phyloP scores from a whole-genome alignment of 2,888 invertebrate species.

The Crematogaster levior region DNA sequence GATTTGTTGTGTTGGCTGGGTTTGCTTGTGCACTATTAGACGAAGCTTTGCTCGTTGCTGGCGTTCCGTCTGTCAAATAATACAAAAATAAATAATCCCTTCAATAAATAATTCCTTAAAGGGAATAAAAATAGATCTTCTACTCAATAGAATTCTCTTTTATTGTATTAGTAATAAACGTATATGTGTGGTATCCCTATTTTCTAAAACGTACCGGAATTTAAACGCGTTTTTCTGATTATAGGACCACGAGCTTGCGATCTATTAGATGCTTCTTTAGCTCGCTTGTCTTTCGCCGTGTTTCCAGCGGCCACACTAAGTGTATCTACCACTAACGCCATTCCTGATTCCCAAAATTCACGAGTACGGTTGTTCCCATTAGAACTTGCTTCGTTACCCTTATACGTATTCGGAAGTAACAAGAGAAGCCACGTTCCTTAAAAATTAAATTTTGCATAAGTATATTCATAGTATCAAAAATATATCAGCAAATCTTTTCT shows the following conservation, averaged over 20 bases:
- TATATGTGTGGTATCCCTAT: not conserved
- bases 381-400: slow-evolving; percentile 78
- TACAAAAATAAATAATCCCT: not conserved
- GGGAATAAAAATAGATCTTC: not conserved
- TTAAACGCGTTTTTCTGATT: slow-evolving; percentile 77
- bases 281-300: slow-evolving; percentile 95
- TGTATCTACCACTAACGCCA: slow-evolving; percentile 87
- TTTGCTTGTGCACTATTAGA: slow-evolving; percentile 80
- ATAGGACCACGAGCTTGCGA: slow-evolving; percentile 82
- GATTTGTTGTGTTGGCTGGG: slow-evolving; percentile 81
- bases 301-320: slow-evolving; percentile 94
- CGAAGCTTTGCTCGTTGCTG: slow-evolving; percentile 69
- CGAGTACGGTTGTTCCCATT: slow-evolving; percentile 73
- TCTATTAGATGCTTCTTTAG: slow-evolving; percentile 92
- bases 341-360: slow-evolving; percentile 86
- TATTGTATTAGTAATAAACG: not conserved
- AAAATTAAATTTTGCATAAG: slow-evolving; percentile 27
- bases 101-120: not conserved
- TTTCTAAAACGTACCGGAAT: slow-evolving; percentile 69
- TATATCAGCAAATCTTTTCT: not conserved
- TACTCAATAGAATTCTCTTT: not conserved
- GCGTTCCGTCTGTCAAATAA: slow-evolving; percentile 69
- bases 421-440: slow-evolving; percentile 82
- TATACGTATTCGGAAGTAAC: slow-evolving; percentile 80
- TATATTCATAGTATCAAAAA: not conserved